Conservation (phyloP, 2,113 vertebrate species). For the Coptodon bakossiorum region DNA sequence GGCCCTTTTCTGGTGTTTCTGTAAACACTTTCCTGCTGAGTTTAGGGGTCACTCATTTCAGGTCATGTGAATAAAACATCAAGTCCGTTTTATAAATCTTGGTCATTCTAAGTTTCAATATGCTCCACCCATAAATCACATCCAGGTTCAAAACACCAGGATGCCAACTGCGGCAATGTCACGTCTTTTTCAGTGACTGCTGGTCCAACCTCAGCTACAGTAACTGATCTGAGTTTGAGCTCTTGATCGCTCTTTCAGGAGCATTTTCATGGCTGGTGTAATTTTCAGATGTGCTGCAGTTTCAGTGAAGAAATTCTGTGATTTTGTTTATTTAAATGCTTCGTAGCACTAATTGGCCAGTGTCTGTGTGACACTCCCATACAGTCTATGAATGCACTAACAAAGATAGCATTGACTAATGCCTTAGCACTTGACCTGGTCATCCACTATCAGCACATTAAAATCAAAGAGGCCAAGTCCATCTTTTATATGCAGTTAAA, state of each 20-base stretch:
- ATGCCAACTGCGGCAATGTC: rapidly evolving
- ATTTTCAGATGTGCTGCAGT: neutral
- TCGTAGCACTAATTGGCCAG: neutral
- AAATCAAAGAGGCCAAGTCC: too few species aligned
- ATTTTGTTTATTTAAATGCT: neutral
- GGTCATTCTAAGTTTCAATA: neutral
- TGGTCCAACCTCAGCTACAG: neutral
- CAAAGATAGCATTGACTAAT: neutral
- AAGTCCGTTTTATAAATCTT: neutral
- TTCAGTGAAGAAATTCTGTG: neutral
- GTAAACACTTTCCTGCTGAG: neutral
- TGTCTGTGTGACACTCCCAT: neutral
- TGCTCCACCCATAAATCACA: neutral
- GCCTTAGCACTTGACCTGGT: neutral
- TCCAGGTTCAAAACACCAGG: neutral
- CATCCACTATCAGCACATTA: neutral
- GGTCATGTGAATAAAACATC: rapidly evolving
- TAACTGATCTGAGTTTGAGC: neutral
- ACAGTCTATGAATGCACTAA: neutral
- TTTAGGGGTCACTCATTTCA: neutral
- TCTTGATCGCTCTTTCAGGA: neutral
- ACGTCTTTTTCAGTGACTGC: neutral
- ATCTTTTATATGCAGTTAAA: neutral
- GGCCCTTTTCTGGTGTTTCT: neutral
- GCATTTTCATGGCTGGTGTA: neutral